These are phyloP conservation scores for Melipona bicolor DNA, from an alignment of 2,888 invertebrate species.

Conservation along the genomic window DNA sequence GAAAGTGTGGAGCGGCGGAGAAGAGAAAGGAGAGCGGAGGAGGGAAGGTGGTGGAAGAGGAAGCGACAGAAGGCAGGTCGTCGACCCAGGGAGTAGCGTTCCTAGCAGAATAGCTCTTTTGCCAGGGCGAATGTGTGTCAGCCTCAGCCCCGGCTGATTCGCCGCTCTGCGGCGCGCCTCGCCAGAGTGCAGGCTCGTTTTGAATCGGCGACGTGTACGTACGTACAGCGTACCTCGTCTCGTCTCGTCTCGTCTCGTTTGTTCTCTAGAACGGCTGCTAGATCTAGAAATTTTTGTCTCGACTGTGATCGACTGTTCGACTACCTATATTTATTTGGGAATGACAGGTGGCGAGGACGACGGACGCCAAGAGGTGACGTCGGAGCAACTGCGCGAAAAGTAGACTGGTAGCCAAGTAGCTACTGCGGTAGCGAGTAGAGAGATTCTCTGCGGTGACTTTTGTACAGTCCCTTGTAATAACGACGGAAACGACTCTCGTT, in stretches of 20 bases:
- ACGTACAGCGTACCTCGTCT: background rate
- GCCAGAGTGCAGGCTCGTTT: constrained; percentile 1
- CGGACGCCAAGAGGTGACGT: too few species aligned
- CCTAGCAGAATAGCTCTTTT: constrained; percentile 79
- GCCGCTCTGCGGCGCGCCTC: constrained; percentile 33
- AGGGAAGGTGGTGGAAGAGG: background rate
- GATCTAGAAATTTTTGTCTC: too few species aligned
- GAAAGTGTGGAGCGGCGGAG: constrained; percentile 6
- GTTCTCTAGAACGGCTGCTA: background rate
- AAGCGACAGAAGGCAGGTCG: constrained; percentile 64
- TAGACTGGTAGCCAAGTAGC: too few species aligned
- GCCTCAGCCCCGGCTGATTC: constrained; percentile 70
- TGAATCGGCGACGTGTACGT: background rate
- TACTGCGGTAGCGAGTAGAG: too few species aligned
- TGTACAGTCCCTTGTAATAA: too few species aligned
- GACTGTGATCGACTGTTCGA: too few species aligned
- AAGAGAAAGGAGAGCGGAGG: background rate
- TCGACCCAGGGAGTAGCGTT: constrained; percentile 76
- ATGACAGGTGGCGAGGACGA: too few species aligned
- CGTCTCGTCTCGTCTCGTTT: background rate
- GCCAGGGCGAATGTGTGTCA: constrained; percentile 78
- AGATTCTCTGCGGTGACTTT: too few species aligned
- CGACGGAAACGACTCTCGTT: too few species aligned
- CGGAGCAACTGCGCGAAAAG: too few species aligned
- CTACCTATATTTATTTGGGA: too few species aligned